Evolutionary conservation across 2,888 invertebrate species (phyloP), one percentile per base, ranked within the genome.

Genomic region (Clepsis dumicolana): DNA sequence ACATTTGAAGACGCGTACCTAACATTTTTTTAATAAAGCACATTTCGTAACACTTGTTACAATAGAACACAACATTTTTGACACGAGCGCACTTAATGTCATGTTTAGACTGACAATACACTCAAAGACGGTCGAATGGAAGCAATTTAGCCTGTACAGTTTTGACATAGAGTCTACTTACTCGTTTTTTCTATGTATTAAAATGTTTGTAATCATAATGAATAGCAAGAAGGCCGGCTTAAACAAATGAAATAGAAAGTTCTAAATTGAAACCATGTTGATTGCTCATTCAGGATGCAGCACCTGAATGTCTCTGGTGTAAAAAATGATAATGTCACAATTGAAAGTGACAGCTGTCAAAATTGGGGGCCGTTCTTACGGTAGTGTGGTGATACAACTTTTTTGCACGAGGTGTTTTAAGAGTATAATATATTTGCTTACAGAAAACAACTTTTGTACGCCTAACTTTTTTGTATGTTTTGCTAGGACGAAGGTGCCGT

Each of bases 191-290:
- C 14, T 10, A 24, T n/a, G 35, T 32, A 52, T 48, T 60, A 67
- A 32, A 61, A 77, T 66, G 60, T 71, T 77, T 70, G 77, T 74
- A 65, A 65, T 71, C 74, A 71, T 73, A 76, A 76, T 65, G 68
- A 73, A 71, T 70, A 56, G 62, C 64, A 70, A 59, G 59, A 59
- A 62, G 67, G 61, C 50, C 76, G 79, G 77, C 74, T 78, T 80
- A 80, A 74, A 83, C 83, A 83, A 86, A 83, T 70, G 81, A 87
- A 86, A 87, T 81, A 79, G 86, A 88, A 88, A 88, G 87, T 82
- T 70, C 71, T 70, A 81, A 80, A 79, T 76, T 72, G 72, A 67
- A 71, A 67, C 65, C 67, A 75, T 78, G 73, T 77, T 81, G 80
- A 82, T 84, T 83, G 79, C 79, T 80, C 75, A 81, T 82, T 83